Conservation (phyloP, 1,140 invertebrate species). For the Trinorchestia longiramus region DNA sequence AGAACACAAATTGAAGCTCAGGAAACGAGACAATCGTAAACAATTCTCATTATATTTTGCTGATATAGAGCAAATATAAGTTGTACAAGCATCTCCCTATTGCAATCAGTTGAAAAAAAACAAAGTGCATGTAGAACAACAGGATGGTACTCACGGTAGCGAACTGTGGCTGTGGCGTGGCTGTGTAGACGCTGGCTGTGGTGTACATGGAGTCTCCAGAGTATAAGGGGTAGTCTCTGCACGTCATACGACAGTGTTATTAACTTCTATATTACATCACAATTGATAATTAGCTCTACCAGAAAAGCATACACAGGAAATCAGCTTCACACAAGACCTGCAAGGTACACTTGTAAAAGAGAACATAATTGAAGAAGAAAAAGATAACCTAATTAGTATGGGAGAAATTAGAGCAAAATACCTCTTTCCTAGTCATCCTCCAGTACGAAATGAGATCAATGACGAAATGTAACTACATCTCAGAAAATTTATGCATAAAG, state of each 20-base stretch:
- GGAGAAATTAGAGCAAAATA: not conserved
- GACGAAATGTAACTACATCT: not conserved
- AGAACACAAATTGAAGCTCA: too few species aligned
- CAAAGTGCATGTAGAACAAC: too few species aligned
- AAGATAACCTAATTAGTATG: not conserved
- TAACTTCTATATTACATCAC: not conserved
- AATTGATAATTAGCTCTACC: not conserved
- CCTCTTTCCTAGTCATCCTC: not conserved
- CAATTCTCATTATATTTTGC: too few species aligned
- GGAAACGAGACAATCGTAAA: too few species aligned
- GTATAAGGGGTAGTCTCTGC: conserved; percentile 41
- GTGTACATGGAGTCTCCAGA: conserved; percentile 36
- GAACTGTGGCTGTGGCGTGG: conserved; percentile 29
- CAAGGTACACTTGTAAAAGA: not conserved
- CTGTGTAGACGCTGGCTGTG: conserved; percentile 43
- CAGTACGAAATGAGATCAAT: not conserved
- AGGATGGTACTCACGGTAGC: not conserved
- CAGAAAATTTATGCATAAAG: not conserved
- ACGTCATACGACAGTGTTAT: not conserved
- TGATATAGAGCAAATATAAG: too few species aligned
- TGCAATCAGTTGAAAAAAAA: too few species aligned
- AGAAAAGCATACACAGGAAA: not conserved
- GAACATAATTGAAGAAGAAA: not conserved
- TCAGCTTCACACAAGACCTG: not conserved
- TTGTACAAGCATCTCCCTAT: too few species aligned